Base-by-base conservation (phyloP, 1,140 invertebrate genomes). In the Tribolium castaneum region DNA sequence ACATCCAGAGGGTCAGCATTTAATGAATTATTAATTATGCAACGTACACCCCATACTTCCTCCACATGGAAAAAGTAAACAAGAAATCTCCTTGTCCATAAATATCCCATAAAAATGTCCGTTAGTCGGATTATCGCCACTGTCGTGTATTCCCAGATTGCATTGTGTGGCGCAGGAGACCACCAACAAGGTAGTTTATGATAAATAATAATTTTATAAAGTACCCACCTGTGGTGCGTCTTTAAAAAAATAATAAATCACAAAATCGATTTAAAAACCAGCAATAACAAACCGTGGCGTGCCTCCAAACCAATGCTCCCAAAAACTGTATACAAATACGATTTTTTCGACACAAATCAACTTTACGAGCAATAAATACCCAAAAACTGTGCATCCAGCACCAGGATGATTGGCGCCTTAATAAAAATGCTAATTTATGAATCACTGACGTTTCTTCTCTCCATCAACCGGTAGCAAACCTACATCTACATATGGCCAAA, bases 401-500 rank as follows among this genome's bases (percentile, higher is more conserved):
- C 14, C 22, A 66, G 4, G 30, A 35, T 66, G 59, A 22, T 30
- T 66, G 59, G 59, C 59, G 59, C 59, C 59, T 66, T 39, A n/a
- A 66, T 66, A 66, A 66, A 66, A 66, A 66, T 39, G 59, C n/a
- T 66, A 66, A 62, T 62, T 71, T 30, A 73, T 78, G 76, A 80
- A 73, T 80, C 79, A 75, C 71, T 54, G 35, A 70, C 30, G 59
- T 66, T 66, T 35, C 30, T 66, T 66, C 59, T 66, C 59, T 66
- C 30, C 14, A n/a, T 35, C 16, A 25, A 22, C 59, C 59, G 30
- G 59, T 66, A 66, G 59, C 59, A 19, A 66, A 30, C 14, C 30
- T 22, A 35, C 62, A 74, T 80, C 76, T 71, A 34, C 79, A 78
- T 80, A 80, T 78, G 79, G 79, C 49, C 25, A 73, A 77, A 80